A percentile compares a stretch with the other conserved stretches of the same genome.
Conservation (phyloP, 2,888 invertebrate species). For the Podabrus alpinus region DNA sequence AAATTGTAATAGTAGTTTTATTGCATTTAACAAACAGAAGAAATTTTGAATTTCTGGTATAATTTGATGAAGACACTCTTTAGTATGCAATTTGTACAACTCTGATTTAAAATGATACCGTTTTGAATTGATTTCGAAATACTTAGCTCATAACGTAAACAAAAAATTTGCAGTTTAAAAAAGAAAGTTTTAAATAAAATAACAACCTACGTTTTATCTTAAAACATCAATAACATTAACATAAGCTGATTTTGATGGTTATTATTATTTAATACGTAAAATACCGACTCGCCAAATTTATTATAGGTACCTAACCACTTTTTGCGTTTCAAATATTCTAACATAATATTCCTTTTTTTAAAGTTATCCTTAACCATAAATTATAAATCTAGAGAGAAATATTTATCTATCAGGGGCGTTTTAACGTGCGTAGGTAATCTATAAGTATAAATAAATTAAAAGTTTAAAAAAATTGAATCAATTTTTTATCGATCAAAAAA, state of each 20-base stretch:
- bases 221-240: not conserved
- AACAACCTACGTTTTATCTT: not conserved
- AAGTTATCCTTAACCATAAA: not conserved
- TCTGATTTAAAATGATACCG: not conserved
- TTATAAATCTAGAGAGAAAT: not conserved
- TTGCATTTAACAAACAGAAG: not conserved
- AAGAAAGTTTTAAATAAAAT: not conserved
- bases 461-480: not conserved
- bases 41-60: not conserved
- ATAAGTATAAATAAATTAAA: not conserved
- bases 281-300: not conserved
- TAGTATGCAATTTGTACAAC: not conserved
- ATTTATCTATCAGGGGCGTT: not conserved
- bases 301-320: not conserved
- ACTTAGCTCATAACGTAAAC: not conserved
- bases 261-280: not conserved
- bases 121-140: not conserved
- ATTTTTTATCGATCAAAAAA: too few species aligned
- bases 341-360: not conserved
- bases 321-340: not conserved
- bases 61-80: not conserved
- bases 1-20: not conserved
- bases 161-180: not conserved
- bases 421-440: not conserved
- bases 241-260: not conserved